A percentile compares a stretch with the other conserved stretches of the same genome.
phyloP scores from a whole-genome alignment of 2,113 vertebrate species.

The Psilopogon haemacephalus region DNA sequence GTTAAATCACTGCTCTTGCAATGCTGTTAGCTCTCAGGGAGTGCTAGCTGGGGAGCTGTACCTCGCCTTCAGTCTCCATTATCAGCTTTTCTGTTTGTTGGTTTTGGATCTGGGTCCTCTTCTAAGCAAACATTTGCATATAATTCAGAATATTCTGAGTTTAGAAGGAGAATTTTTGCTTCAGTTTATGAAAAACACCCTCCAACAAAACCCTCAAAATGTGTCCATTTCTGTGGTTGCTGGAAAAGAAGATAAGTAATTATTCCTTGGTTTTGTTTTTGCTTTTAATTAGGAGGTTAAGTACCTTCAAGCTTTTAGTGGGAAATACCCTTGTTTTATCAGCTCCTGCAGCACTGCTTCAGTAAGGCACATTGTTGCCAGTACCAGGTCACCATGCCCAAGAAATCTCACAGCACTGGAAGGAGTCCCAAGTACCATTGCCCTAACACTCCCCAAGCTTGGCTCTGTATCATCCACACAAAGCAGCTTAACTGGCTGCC shows the following conservation, averaged over 20 bases:
- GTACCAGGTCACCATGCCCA: constrained; percentile 15
- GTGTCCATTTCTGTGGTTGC: background rate
- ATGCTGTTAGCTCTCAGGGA: background rate
- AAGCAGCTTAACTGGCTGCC: background rate
- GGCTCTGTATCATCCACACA: background rate
- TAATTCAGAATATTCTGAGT: background rate
- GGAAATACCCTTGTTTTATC: background rate
- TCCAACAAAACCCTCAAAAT: background rate
- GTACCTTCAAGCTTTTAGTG: background rate
- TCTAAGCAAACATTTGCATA: background rate
- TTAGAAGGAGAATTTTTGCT: background rate
- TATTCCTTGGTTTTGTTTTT: background rate
- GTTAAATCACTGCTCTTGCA: background rate
- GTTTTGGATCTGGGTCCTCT: background rate
- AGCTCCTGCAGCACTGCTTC: background rate
- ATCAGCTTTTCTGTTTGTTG: background rate
- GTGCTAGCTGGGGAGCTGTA: background rate
- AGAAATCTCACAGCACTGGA: constrained; percentile 11
- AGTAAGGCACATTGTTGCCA: background rate
- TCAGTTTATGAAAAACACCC: background rate
- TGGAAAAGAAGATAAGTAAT: background rate
- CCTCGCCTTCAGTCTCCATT: background rate
- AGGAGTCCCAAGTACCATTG: background rate
- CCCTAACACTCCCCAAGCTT: background rate
- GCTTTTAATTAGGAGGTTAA: background rate